These are phyloP conservation scores for Lobophora halterata DNA, from an alignment of 2,888 invertebrate species.

Conservation along the genomic window DNA sequence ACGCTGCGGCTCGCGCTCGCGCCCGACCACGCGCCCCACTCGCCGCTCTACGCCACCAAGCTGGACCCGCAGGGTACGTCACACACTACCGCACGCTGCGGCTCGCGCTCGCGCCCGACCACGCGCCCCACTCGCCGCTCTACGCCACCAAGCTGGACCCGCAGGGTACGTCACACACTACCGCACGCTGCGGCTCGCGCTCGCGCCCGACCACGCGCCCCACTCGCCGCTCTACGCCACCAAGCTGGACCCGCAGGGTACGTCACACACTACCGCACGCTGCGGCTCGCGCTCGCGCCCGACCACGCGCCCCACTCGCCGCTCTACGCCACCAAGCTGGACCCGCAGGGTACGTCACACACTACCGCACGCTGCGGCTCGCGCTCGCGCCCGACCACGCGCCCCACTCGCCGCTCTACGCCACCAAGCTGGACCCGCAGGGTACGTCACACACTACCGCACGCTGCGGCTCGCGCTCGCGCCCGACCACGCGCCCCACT, in stretches of 20 bases:
- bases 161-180: conserved; percentile 83
- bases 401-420: conserved; percentile 85
- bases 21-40: conserved; percentile 84
- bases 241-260: conserved; percentile 83
- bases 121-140: conserved; percentile 84
- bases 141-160: conserved; percentile 85
- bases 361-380: conserved; percentile 69
- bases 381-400: conserved; percentile 84
- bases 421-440: conserved; percentile 84
- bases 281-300: conserved; percentile 77
- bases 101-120: conserved; percentile 82
- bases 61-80: conserved; percentile 84
- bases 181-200: conserved; percentile 57
- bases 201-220: conserved; percentile 85
- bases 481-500: conserved; percentile 84
- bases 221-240: conserved; percentile 85
- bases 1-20: conserved; percentile 77
- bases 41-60: conserved; percentile 84
- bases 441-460: conserved; percentile 84
- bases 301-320: conserved; percentile 86
- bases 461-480: conserved; percentile 77
- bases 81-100: conserved; percentile 79
- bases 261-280: conserved; percentile 83
- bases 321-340: conserved; percentile 84
- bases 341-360: conserved; percentile 84